These are phyloP conservation scores for Chloebia gouldiae DNA, from an alignment of 2,113 vertebrate species.

Conservation along the genomic window DNA sequence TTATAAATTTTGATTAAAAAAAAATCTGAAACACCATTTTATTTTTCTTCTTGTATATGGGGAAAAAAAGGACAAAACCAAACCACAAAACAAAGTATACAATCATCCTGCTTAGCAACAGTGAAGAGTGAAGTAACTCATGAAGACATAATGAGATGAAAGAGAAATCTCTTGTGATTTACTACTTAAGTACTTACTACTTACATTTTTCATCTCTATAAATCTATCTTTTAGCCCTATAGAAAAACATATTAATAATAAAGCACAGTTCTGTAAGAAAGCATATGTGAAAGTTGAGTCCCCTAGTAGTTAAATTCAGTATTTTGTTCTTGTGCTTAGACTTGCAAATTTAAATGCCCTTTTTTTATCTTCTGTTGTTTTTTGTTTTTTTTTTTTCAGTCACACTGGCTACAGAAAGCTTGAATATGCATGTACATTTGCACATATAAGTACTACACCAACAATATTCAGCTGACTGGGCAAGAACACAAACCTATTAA, in stretches of 20 bases:
- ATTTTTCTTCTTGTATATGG: not conserved
- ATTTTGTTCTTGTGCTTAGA: not conserved
- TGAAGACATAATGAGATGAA: not conserved
- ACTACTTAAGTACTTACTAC: not conserved
- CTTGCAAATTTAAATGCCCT: not conserved
- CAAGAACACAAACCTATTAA: not conserved
- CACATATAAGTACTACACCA: not conserved
- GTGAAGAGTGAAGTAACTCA: not conserved
- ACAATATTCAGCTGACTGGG: not conserved
- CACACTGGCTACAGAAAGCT: not conserved
- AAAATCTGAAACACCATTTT: not conserved
- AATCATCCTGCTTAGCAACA: not conserved
- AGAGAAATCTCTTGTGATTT: not conserved
- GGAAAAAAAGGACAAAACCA: not conserved
- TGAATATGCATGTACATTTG: not conserved
- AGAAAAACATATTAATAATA: not conserved
- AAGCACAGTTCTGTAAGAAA: not conserved
- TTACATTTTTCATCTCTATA: not conserved
- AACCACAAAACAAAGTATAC: not conserved
- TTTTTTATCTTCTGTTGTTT: not conserved
- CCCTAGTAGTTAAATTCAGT: not conserved
- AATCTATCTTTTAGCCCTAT: not conserved
- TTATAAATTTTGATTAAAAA: not conserved
- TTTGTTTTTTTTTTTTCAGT: not conserved
- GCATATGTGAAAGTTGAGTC: not conserved